Base-by-base conservation (phyloP, 92 coral and sea anemone genomes). In the Bergia puertoricense region DNA sequence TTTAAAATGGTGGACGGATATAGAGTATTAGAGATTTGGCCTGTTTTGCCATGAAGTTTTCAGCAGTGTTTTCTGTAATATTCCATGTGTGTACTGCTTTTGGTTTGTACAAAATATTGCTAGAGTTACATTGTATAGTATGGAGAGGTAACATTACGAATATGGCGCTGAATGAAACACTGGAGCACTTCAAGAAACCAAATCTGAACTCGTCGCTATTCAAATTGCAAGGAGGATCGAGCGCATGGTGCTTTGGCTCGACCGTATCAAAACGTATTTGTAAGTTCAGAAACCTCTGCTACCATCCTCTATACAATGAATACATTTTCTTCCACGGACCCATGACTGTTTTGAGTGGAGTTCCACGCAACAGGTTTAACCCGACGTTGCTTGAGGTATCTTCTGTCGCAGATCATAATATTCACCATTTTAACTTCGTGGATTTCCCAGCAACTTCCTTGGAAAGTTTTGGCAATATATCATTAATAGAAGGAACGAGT, bases 301-400 rank as follows among this genome's bases (percentile, higher is more conserved):
- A 94, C 86, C 90, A 94, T 74, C 93, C 99, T 45, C 85, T 76
- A 16, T 74, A 90, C 56, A 82, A 88, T 68, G 97, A 95, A 77
- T 97, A 91, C 86, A 80, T 97, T 41, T 93, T 97, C 89, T 93
- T 97, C 57, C 99, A 97, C 81, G 98, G 99, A 3, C 86, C 91
- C 36, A 91, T 91, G 42, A 91, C 95, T 51, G 81, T 94, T 36
- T 46, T 97, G 65, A 90, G 92, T 85, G 98, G 99, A 10, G 89
- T 95, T 37, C 99, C 99, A 8, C 62, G 84, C 22, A 91, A 97
- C 59, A 90, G 99, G 39, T 95, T 96, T 78, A 80, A 87, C n/a
- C 98, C 98, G 37, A 97, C 99, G 2, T 82, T 97, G 56, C 93
- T 97, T 22, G 99, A 97, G 80, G 75, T 97, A 89, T 91, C 99